phyloP scores from a whole-genome alignment of 2,888 invertebrate genomes.

The Caenorhabditis plicata region DNA sequence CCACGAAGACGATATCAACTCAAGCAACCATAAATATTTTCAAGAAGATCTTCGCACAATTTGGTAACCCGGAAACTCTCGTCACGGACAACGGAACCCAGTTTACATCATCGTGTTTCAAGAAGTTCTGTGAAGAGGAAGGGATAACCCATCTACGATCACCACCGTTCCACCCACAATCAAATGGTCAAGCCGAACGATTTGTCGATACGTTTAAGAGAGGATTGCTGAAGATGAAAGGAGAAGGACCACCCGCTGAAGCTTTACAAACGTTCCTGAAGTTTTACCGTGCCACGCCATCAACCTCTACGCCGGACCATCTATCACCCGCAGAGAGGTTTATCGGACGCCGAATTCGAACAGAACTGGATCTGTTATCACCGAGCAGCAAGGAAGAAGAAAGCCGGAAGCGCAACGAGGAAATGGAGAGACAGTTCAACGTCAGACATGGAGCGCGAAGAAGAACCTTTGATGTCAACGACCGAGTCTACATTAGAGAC shows the following conservation, averaged over 20 bases:
- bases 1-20: conserved; percentile 24
- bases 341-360: conserved; percentile 19
- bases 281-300: conserved; percentile 18
- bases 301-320: not conserved
- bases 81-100: conserved; percentile 64
- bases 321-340: conserved; percentile 27
- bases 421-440: conserved; percentile 14
- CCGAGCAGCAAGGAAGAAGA: not conserved
- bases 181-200: too few species aligned
- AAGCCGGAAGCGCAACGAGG: not conserved
- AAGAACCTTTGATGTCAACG: conserved; percentile 3
- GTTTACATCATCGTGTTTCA: too few species aligned
- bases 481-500: conserved; percentile 9
- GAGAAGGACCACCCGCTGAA: too few species aligned
- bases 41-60: conserved; percentile 38
- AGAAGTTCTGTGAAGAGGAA: too few species aligned
- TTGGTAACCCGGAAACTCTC: conserved; percentile 53
- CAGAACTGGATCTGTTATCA: conserved; percentile 5
- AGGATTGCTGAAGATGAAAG: too few species aligned
- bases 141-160: too few species aligned
- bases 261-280: conserved; percentile 14
- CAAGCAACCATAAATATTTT: conserved; percentile 36
- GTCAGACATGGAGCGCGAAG: conserved; percentile 3
- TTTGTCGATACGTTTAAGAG: too few species aligned
- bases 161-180: too few species aligned